These are phyloP conservation scores for Cephalopachus bancanus DNA, from an alignment of 2,797 vertebrate genomes.

Conservation along the genomic window DNA sequence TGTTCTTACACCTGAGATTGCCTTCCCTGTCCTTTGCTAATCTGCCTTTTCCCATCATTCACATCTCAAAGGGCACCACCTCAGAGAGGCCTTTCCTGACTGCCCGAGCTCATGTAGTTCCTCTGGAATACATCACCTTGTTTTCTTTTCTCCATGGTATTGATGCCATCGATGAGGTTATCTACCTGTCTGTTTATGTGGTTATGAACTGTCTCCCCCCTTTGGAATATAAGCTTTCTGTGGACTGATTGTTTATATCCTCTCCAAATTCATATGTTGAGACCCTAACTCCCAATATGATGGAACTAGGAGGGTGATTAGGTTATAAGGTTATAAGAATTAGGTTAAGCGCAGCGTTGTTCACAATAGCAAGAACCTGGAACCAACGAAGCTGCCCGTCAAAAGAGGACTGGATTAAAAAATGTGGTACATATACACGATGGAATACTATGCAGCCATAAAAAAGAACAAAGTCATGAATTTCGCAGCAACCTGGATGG, in stretches of 20 bases:
- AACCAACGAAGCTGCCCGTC: too few relatives aligned
- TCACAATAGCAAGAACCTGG: too few relatives aligned
- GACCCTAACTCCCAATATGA: not conserved
- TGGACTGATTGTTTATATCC: not conserved
- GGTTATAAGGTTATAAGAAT: not conserved
- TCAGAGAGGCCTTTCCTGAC: conserved; percentile 4
- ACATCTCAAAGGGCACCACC: not conserved
- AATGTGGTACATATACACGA: too few relatives aligned
- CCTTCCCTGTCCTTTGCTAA: not conserved
- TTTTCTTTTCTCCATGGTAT: not conserved
- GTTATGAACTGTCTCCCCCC: not conserved
- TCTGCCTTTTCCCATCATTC: not conserved
- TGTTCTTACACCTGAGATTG: not conserved
- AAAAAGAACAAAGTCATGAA: too few relatives aligned
- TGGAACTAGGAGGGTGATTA: not conserved
- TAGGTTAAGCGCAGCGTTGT: too few relatives aligned
- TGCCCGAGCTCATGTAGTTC: not conserved
- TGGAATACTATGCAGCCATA: too few relatives aligned
- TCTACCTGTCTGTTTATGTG: not conserved
- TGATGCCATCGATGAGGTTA: not conserved
- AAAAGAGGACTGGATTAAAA: too few relatives aligned
- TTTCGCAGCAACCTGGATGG: too few relatives aligned
- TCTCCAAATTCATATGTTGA: not conserved
- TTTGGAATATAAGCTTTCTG: not conserved
- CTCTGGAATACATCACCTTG: not conserved